These are phyloP conservation scores for Loriculus beryllinus DNA, from an alignment of 2,797 vertebrate genomes.

Conservation along the genomic window DNA sequence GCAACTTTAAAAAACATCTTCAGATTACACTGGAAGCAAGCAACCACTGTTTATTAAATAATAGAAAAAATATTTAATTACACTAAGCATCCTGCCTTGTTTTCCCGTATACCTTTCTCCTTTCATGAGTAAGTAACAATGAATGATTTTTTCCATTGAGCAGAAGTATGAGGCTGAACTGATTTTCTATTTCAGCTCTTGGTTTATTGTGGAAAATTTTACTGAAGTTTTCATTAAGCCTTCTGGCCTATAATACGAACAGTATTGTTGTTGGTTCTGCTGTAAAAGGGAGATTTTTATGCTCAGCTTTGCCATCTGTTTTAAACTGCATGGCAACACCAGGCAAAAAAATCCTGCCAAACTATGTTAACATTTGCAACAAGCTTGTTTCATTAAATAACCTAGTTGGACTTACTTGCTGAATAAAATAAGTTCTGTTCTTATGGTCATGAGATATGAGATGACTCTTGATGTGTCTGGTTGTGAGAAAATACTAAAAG, in stretches of 20 bases:
- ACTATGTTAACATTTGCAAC: conserved; percentile 39
- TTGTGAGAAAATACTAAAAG: neutral
- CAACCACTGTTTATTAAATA: neutral
- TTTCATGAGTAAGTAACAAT: neutral
- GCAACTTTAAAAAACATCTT: neutral
- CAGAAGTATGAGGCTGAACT: neutral
- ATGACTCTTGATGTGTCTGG: neutral
- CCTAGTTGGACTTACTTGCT: conserved; percentile 24
- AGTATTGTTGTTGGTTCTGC: conserved; percentile 39
- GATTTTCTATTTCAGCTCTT: conserved; percentile 5
- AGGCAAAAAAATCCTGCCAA: conserved; percentile 50
- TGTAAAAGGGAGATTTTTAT: conserved; percentile 26
- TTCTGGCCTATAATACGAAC: conserved; percentile 13
- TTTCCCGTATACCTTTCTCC: neutral
- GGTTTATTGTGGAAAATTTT: conserved; percentile 25
- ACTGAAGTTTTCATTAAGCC: conserved; percentile 41
- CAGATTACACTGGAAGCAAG: neutral
- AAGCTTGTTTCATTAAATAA: conserved; percentile 30
- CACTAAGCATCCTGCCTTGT: neutral
- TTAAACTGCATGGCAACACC: conserved; percentile 11
- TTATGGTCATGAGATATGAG: neutral
- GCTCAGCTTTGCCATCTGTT: conserved; percentile 41
- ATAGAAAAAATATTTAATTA: neutral
- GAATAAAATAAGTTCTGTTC: conserved; percentile 46
- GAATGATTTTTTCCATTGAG: neutral